A percentile compares a stretch with the other conserved stretches of the same genome.
These are phyloP conservation scores for Spicauda simplicius DNA, from an alignment of 2,888 invertebrate genomes.

Conservation along the genomic window DNA sequence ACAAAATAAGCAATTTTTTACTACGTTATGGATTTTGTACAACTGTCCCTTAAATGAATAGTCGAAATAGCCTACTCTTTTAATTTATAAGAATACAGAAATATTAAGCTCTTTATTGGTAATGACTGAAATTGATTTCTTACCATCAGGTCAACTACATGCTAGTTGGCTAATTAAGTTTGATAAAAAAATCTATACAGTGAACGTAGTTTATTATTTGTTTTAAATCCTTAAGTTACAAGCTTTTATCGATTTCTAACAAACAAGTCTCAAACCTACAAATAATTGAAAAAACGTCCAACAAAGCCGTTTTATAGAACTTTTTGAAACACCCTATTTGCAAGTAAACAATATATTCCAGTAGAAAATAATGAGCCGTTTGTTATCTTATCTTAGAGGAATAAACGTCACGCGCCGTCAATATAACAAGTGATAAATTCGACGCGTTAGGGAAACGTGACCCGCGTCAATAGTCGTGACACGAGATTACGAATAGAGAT, in stretches of 20 bases:
- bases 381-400: constrained; percentile 9
- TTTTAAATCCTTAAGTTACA: too few relatives aligned
- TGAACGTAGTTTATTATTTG: too few relatives aligned
- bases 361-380: constrained; percentile 21
- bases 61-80: not conserved
- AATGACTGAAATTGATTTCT: too few relatives aligned
- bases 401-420: constrained; percentile 6
- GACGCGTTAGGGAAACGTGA: constrained; percentile 20
- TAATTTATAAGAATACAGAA: too few relatives aligned
- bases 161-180: too few relatives aligned
- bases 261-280: too few relatives aligned
- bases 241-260: too few relatives aligned
- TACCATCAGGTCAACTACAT: too few relatives aligned
- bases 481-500: not conserved
- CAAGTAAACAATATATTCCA: not conserved
- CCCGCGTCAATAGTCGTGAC: constrained; percentile 23
- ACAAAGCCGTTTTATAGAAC: too few relatives aligned
- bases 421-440: constrained; percentile 15
- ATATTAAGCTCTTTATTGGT: too few relatives aligned
- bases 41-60: not conserved
- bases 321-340: not conserved
- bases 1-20: constrained; percentile 7
- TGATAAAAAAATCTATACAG: too few relatives aligned
- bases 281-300: too few relatives aligned
- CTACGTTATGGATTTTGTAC: not conserved